Conservation (phyloP, 2,797 vertebrate genomes). For the Microhierax caerulescens region DNA sequence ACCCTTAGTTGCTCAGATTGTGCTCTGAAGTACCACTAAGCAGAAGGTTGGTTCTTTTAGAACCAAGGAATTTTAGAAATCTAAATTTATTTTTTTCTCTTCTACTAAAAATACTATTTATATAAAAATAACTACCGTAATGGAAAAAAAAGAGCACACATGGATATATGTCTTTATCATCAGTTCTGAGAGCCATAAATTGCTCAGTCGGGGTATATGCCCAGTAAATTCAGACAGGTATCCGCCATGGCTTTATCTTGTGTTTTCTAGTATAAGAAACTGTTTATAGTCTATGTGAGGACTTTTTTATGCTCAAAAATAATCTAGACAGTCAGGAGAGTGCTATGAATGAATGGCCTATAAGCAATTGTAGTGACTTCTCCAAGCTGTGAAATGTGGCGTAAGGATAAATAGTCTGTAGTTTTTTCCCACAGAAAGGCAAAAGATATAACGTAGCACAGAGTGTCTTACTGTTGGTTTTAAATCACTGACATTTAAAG, state of each 20-base stretch:
- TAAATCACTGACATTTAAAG: background rate
- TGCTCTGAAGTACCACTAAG: background rate
- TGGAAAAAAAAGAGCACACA: background rate
- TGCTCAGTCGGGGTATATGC: background rate
- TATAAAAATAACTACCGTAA: background rate
- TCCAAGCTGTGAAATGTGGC: background rate
- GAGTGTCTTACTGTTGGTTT: background rate
- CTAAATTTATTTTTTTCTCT: background rate
- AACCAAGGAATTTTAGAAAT: background rate
- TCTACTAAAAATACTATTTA: background rate
- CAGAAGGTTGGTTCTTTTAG: background rate
- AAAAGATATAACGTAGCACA: background rate
- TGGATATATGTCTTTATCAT: background rate
- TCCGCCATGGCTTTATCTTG: background rate
- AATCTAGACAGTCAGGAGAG: background rate
- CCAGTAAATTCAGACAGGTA: background rate
- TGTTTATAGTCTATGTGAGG: rapidly evolving
- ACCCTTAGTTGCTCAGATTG: background rate
- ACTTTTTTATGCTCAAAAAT: background rate
- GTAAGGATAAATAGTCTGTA: background rate
- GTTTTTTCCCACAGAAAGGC: background rate
- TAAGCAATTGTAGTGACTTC: background rate
- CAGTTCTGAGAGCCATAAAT: background rate
- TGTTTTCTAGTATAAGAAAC: background rate
- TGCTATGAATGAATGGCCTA: background rate